phyloP scores from a whole-genome alignment of 2,888 invertebrate species.

The Pimpla rufipes region DNA sequence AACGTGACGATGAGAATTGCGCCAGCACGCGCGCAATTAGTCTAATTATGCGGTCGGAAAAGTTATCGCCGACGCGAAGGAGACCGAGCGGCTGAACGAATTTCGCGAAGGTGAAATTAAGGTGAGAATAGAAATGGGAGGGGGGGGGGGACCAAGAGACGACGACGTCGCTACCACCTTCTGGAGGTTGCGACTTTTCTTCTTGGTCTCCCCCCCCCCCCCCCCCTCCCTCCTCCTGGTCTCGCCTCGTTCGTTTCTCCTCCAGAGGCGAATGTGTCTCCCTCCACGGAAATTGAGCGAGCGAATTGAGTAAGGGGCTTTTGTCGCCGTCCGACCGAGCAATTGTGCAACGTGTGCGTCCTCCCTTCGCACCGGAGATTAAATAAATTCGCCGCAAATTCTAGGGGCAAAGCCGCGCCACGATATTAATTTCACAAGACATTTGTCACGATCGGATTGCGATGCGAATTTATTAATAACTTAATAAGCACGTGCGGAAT shows the following conservation, averaged over 20 bases:
- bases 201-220: slow-evolving; percentile 18
- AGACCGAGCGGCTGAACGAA: slow-evolving; percentile 45
- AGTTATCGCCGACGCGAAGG: slow-evolving; percentile 63
- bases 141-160: not conserved
- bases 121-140: slow-evolving; percentile 46
- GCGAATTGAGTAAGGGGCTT: slow-evolving; percentile 35
- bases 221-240: too few species aligned
- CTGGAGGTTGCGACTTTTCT: slow-evolving; percentile 34
- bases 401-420: not conserved
- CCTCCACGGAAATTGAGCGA: slow-evolving; percentile 40
- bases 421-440: not conserved
- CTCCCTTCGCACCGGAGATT: slow-evolving; percentile 9
- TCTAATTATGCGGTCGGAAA: slow-evolving; percentile 70
- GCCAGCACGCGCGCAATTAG: slow-evolving; percentile 68
- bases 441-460: not conserved
- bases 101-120: slow-evolving; percentile 63
- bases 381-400: slow-evolving; percentile 1
- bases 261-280: not conserved
- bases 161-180: not conserved
- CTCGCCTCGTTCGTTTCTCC: slow-evolving; percentile 6
- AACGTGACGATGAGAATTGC: slow-evolving; percentile 70
- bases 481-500: not conserved
- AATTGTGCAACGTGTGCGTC: slow-evolving; percentile 35
- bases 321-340: slow-evolving; percentile 40
- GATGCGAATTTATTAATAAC: slow-evolving; percentile 5